A percentile compares a stretch with the other conserved stretches of the same genome.
Conservation (phyloP, 2,888 invertebrate genomes). For the Microctonus brassicae region DNA sequence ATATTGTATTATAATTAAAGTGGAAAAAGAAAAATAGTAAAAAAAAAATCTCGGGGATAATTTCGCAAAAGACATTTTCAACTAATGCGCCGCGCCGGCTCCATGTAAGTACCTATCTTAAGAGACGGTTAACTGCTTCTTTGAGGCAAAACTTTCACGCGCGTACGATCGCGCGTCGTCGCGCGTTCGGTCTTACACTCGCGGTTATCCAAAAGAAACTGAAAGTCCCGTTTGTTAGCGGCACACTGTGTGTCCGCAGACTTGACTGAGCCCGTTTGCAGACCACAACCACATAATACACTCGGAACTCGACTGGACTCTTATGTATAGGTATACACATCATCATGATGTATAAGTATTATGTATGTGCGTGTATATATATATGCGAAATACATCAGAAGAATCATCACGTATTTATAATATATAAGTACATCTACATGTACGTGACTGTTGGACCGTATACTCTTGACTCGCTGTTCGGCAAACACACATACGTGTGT, state of each 20-base stretch:
- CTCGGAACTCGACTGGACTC: constrained; percentile 18
- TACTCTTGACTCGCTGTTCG: background rate
- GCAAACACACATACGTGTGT: background rate
- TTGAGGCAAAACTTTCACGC: constrained; percentile 38
- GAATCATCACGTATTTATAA: constrained; percentile 5
- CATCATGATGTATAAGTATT: constrained; percentile 1
- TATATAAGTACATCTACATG: background rate
- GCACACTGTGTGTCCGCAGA: constrained; percentile 18
- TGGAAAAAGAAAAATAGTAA: no score
- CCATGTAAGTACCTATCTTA: constrained; percentile 35
- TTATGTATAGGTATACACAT: background rate
- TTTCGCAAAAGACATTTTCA: constrained; percentile 25
- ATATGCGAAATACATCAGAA: constrained; percentile 1
- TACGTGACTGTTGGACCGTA: constrained; percentile 6
- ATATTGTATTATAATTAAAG: background rate
- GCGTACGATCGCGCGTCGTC: constrained; percentile 37
- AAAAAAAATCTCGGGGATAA: constrained; percentile 11
- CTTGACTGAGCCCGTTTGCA: constrained; percentile 4
- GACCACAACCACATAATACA: constrained; percentile 10
- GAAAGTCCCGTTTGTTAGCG: constrained; percentile 61
- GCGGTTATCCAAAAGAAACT: constrained; percentile 65
- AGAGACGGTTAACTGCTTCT: constrained; percentile 22
- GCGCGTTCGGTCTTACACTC: constrained; percentile 57
- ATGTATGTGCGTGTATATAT: background rate
- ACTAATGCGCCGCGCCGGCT: constrained; percentile 25